These are phyloP conservation scores for Montipora efflorescens DNA, from an alignment of 64 coral and sea anemone species.

Conservation along the genomic window DNA sequence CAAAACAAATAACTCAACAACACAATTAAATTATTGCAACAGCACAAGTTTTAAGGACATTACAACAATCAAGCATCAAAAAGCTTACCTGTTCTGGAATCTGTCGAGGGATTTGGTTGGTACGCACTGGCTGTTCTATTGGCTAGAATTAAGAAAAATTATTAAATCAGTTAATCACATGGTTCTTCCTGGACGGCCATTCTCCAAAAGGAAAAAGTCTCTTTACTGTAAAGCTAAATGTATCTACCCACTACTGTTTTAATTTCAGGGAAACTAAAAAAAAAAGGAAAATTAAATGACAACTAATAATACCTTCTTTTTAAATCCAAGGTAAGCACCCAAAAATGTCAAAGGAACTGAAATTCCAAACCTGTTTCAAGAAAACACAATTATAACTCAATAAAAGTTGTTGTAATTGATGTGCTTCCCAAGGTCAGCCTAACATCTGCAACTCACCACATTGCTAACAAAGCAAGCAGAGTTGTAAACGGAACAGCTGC, in stretches of 20 bases:
- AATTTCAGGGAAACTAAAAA: no score
- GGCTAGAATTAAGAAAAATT: constrained; percentile 59
- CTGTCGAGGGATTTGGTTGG: constrained; percentile 98
- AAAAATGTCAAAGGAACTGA: constrained; percentile 98
- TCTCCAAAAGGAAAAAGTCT: no score
- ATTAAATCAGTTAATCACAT: not conserved
- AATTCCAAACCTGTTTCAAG: constrained; percentile 86
- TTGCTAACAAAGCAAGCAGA: constrained; percentile 82
- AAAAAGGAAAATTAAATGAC: no score
- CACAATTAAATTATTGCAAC: not conserved
- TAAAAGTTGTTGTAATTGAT: not conserved
- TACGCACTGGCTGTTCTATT: constrained; percentile 94
- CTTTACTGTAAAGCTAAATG: no score
- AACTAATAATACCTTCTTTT: constrained; percentile 74
- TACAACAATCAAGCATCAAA: not conserved
- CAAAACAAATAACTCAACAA: not conserved
- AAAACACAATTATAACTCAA: not conserved
- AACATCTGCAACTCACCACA: constrained; percentile 73
- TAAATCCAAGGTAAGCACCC: constrained; percentile 98
- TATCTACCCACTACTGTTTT: no score
- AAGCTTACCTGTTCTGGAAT: constrained; percentile 92
- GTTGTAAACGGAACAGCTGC: constrained; percentile 98
- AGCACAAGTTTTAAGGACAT: not conserved
- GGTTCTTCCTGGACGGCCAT: no score
- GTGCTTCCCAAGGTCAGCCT: not conserved